phyloP scores from a whole-genome alignment of 2,797 vertebrate species.

The Margarornis squamiger region DNA sequence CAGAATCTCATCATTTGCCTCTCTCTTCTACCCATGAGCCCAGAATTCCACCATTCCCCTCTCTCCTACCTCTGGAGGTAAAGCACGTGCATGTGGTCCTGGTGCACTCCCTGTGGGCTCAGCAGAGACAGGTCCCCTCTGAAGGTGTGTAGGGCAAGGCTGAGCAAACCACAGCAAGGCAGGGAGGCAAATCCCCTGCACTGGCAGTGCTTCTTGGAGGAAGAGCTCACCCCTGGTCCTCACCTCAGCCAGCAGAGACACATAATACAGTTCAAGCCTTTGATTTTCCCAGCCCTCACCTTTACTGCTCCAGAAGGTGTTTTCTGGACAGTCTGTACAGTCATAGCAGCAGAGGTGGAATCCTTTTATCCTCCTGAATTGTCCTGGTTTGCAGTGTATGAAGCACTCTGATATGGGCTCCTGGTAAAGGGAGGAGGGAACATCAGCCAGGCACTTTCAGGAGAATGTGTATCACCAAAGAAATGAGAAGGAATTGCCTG shows the following conservation, averaged over 20 bases:
- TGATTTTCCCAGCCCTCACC: constrained; percentile 69
- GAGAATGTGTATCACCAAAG: accelerated
- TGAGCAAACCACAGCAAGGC: not conserved
- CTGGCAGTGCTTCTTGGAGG: not conserved
- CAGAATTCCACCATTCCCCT: not conserved
- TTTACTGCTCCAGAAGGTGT: constrained; percentile 77
- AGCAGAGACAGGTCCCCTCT: not conserved
- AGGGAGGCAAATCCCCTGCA: not conserved
- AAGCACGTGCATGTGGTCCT: accelerated
- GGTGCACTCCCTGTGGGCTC: not conserved
- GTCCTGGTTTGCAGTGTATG: constrained; percentile 78
- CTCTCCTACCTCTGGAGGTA: not conserved
- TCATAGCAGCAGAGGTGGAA: constrained; percentile 93
- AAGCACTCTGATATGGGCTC: constrained; percentile 85
- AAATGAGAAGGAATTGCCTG: accelerated
- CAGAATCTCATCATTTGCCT: not conserved
- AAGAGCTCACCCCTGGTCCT: not conserved
- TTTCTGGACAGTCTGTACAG: constrained; percentile 84
- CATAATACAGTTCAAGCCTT: not conserved
- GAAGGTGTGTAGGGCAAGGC: not conserved
- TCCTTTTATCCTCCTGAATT: constrained; percentile 85
- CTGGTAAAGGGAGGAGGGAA: constrained; percentile 51
- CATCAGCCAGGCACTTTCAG: not conserved
- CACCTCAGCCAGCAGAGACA: not conserved
- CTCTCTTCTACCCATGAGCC: not conserved